Evolutionary conservation across 2,797 vertebrate species (phyloP), one percentile per base, ranked within the genome.

Genomic region (Synaphobranchus kaupii): DNA sequence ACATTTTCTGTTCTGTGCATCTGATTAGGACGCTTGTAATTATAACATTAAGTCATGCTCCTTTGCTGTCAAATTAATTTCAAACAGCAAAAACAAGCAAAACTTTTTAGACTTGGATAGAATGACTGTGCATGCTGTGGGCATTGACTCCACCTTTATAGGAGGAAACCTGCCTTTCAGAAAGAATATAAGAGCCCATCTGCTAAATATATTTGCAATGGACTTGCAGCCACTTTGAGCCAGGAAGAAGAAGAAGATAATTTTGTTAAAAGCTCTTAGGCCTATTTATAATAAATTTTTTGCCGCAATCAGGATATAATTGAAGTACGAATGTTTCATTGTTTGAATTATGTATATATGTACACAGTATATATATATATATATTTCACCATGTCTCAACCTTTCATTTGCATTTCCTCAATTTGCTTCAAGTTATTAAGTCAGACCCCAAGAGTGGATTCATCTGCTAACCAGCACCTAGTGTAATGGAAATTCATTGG

Each of bases 401-500:
- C 39, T 39, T 39, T 39, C 4, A 10, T 56, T 56, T 56, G 20
- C 17, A 60, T 15, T 60, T 22, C 22, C 1, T 60, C 56, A 58
- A 31, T 68, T 68, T 68, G 66, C 66, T 10, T 68, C 15, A 15
- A 20, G 66, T 68, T 63, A n/a, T 34, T 0, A 47, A 6, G 39
- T 73, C 63, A 48, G 60, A 85, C 84, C 28, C 63, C 39, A 17
- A 20, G 25, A 66, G 22, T n/a, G 25, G 60, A 66, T 22, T 66
- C 0, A 66, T 17, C 84, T 52, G 17, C 54, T 71, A 28, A 50
- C 25, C 7, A 22, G n/a, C 25, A 71, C 15, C 31, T 15, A 66
- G 60, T 84, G 34, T 48, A 71, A 85, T 85, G 44, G 31, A 80
- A 85, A 39, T 68, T 39, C 68, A 28, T 84, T 34, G 31, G n/a